Conservation (phyloP, 2,113 vertebrate species). For the Hippocampus guttulatus region DNA sequence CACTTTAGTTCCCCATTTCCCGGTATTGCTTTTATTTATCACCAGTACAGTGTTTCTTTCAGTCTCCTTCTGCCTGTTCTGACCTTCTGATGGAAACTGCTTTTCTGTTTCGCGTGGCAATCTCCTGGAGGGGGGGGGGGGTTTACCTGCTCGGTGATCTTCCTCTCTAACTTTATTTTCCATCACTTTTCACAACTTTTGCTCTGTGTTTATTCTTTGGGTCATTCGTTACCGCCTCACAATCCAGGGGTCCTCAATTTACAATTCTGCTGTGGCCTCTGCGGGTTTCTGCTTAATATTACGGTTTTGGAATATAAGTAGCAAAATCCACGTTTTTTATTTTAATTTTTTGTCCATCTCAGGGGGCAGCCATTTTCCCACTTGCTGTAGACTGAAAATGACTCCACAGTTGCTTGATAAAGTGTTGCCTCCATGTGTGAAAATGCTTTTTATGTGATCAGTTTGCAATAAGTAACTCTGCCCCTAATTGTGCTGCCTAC, state of each 20-base stretch:
- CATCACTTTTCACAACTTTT: conserved; percentile 10
- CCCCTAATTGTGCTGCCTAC: no score
- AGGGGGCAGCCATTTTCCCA: no score
- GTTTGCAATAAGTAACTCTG: no score
- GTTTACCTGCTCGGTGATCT: not conserved
- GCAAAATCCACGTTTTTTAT: no score
- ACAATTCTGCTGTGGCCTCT: not conserved
- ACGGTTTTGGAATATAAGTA: no score
- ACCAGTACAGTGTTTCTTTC: conserved; percentile 6
- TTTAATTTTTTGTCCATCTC: no score
- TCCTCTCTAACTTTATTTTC: not conserved
- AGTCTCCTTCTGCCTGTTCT: conserved; percentile 13
- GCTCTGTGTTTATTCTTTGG: not conserved
- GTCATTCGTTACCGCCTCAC: conserved; percentile 6
- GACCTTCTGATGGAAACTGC: conserved; percentile 4
- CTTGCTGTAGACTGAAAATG: no score
- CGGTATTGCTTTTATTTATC: not conserved
- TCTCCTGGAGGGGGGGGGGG: not conserved
- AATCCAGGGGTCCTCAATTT: not conserved
- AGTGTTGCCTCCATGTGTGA: no score
- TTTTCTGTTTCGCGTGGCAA: not conserved
- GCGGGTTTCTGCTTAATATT: no score
- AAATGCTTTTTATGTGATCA: no score
- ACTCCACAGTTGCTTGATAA: no score
- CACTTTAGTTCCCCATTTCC: not conserved